Evolutionary conservation across 2,797 vertebrate species (phyloP), one percentile per base, ranked within the genome.

Genomic region (Bovichtus diacanthus): DNA sequence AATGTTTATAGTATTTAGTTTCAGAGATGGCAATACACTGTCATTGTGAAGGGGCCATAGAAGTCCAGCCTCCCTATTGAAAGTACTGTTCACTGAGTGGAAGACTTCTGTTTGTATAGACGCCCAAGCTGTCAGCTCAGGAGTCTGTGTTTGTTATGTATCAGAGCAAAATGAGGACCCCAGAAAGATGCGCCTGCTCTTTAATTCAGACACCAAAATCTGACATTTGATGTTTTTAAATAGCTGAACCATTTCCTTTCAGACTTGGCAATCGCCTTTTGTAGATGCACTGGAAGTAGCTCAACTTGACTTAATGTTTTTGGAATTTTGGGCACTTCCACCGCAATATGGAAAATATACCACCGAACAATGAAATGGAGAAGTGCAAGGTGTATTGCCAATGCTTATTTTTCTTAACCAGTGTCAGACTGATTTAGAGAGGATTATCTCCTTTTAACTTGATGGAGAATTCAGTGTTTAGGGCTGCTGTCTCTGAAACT

Each of bases 341-440:
- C n/a, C 82, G 82, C 76, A 89, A 85, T 84, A 88, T 81, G 61
- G 62, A 75, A 86, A 87, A 90, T 75, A 81, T 72, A 78, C 78
- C 83, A 80, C 51, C 83, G 85, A 83, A 89, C 85, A 86, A 85
- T 83, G 81, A 90, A 83, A 84, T 78, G 27, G 83, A 89, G 89
- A 88, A 81, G 81, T 85, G 82, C 70, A 85, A 89, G 78, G 87
- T 83, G 71, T 19, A 38, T 80, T 84, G 81, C 83, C 88, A 86
- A 25, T 44, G 59, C 34, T 69, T 88, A 59, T 86, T 87, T 88
- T 87, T 79, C 65, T 87, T 72, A 62, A 67, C 78, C 74, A 3
- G 78, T 76, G 83, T 86, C 87, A 38, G 63, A 56, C 53, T 77
- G 84, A 88, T 88, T 88, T 87, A 85, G 29, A 65, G 65, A 62